Base-by-base conservation (phyloP, 1,140 invertebrate genomes). In the Chironomus tepperi region DNA sequence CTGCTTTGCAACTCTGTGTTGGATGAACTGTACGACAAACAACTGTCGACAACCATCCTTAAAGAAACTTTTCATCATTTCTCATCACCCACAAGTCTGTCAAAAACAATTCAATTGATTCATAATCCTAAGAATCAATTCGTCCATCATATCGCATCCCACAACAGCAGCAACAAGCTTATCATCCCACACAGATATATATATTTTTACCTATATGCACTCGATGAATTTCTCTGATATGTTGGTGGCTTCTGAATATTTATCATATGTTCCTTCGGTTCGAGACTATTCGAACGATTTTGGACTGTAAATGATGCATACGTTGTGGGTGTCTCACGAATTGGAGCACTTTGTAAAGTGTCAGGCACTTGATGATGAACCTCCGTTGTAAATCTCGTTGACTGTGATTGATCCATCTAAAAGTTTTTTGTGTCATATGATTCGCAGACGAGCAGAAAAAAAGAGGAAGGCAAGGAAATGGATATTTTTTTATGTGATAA, bases 311-410 rank as follows among this genome's bases (percentile, higher is more conserved):
- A 78, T 72, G 81, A 81, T 43, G 79, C 81, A 75, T 80, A 82
- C 43, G 81, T 80, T 34, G 47, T 74, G 24, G 57, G 12, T 15
- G 43, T 47, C 3, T 82, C 81, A 34, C 80, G 85, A 79, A 75
- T 77, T 75, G 74, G 84, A 78, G 76, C 84, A 77, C 75, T 86
- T 77, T 24, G 84, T 72, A 82, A 74, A 75, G 47, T 57, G 12
- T 82, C 81, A 7, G 80, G 76, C n/a, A 82, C 77, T n/a, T 80
- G 80, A 78, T 82, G 81, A 19, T 82, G 80, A 79, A 82, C 82
- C 76, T 82, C 81, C 8, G 81, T 82, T 75, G 80, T 80, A 73
- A 82, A 82, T 10, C 78, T 79, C 81, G 82, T 82, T 12, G 77
- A 74, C 12, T 79, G 77, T 75, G 75, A 73, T 34, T 79, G 79